Conservation (phyloP, 2,888 invertebrate species). For the Iphiclides podalirius region DNA sequence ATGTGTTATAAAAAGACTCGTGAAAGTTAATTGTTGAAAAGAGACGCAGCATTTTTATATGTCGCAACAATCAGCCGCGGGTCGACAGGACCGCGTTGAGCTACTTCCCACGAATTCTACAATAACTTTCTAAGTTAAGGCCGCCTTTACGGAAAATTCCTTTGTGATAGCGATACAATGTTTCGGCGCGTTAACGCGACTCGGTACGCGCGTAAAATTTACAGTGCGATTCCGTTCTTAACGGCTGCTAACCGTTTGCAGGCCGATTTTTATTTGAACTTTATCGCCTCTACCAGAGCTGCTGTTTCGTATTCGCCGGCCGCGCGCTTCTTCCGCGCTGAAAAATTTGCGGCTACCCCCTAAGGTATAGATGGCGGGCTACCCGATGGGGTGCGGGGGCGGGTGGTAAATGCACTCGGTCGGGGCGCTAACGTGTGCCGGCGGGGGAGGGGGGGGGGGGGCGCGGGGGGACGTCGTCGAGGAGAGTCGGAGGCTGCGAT, state of each 20-base stretch:
- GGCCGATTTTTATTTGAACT: constrained; percentile 68
- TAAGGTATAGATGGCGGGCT: too few relatives aligned
- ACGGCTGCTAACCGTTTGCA: constrained; percentile 70
- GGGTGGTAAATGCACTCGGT: constrained; percentile 79
- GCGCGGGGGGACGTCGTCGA: constrained; percentile 69
- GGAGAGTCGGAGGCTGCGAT: constrained; percentile 78
- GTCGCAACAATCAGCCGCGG: too few relatives aligned
- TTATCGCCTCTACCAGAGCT: constrained; percentile 44
- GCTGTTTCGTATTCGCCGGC: too few relatives aligned
- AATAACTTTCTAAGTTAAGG: too few relatives aligned
- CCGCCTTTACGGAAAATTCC: too few relatives aligned
- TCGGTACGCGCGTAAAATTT: constrained; percentile 62
- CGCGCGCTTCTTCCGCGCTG: constrained; percentile 7
- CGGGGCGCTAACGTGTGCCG: constrained; percentile 75
- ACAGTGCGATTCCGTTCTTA: constrained; percentile 67
- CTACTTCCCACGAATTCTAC: too few relatives aligned
- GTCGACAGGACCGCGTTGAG: too few relatives aligned
- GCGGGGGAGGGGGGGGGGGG: constrained; percentile 40
- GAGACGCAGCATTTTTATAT: neutral
- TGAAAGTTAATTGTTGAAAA: too few relatives aligned
- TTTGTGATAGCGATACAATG: constrained; percentile 44
- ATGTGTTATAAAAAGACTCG: too few relatives aligned
- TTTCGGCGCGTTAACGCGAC: constrained; percentile 57
- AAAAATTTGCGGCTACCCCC: constrained; percentile 40
- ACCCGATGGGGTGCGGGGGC: too few relatives aligned